Percentiles rank a stretch among this genome's conserved stretches.
These are phyloP conservation scores for Schmidtea mediterranea DNA, from an alignment of 1,140 invertebrate genomes.

Conservation along the genomic window DNA sequence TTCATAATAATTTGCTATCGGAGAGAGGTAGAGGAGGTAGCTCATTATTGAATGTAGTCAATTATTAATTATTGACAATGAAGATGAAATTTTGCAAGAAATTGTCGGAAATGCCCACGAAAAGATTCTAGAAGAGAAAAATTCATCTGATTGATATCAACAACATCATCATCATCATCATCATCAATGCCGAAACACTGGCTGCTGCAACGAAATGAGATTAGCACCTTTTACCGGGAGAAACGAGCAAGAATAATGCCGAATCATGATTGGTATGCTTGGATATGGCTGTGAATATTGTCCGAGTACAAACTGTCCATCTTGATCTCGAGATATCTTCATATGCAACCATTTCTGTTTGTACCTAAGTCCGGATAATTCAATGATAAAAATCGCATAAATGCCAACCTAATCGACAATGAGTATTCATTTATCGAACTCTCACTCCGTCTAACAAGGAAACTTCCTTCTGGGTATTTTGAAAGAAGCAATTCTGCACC, in stretches of 20 bases:
- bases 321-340: slow-evolving; percentile 35
- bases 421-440: neutral
- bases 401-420: neutral
- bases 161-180: too few species aligned
- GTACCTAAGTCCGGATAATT: too few species aligned
- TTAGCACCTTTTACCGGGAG: slow-evolving; percentile 71
- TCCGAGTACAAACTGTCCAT: slow-evolving; percentile 48
- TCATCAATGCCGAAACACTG: slow-evolving; percentile 29
- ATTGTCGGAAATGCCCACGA: too few species aligned
- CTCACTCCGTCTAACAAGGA: neutral
- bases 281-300: slow-evolving; percentile 65
- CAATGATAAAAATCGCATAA: too few species aligned
- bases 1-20: too few species aligned
- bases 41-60: too few species aligned
- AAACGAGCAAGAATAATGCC: slow-evolving; percentile 62
- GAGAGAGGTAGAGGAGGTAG: too few species aligned
- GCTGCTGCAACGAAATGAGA: slow-evolving; percentile 66
- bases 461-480: neutral
- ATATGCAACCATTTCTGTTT: slow-evolving; percentile 68
- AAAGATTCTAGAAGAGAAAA: too few species aligned
- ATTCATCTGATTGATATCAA: too few species aligned
- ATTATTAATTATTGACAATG: too few species aligned
- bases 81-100: too few species aligned
- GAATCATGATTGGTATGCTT: slow-evolving; percentile 64
- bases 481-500: neutral